Conservation (phyloP, 1,140 invertebrate species). For the Gonioctena quinquepunctata region DNA sequence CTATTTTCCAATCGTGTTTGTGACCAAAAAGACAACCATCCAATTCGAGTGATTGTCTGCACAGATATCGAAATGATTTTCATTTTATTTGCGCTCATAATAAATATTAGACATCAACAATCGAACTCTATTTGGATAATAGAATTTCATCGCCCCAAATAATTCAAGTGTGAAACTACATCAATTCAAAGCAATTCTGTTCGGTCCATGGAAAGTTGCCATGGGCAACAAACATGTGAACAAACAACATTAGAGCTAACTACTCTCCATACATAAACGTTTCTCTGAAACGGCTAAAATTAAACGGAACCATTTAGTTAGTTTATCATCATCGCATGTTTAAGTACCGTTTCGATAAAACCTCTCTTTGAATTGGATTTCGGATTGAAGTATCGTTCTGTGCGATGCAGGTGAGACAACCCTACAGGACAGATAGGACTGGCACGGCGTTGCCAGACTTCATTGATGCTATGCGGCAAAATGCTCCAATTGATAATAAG, state of each 20-base stretch:
- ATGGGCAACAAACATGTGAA: not conserved
- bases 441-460: not conserved
- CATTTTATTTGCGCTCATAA: too few species aligned
- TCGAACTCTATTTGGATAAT: too few species aligned
- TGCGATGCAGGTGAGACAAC: conserved; percentile 28
- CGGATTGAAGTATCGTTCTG: conserved; percentile 17
- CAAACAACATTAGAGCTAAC: not conserved
- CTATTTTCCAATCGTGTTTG: too few species aligned
- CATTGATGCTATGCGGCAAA: not conserved
- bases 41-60: too few species aligned
- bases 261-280: not conserved
- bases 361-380: conserved; percentile 14
- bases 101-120: too few species aligned
- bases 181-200: not conserved
- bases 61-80: too few species aligned
- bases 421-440: not conserved
- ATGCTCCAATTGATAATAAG: too few species aligned
- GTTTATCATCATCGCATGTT: conserved; percentile 14
- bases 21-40: too few species aligned
- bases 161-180: too few species aligned
- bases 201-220: not conserved
- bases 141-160: too few species aligned
- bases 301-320: conserved; percentile 9
- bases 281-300: not conserved
- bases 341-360: conserved; percentile 18